Evolutionary conservation across 1,140 invertebrate species (phyloP), one percentile per base, ranked within the genome.

Genomic region (Drosophila sp.): DNA sequence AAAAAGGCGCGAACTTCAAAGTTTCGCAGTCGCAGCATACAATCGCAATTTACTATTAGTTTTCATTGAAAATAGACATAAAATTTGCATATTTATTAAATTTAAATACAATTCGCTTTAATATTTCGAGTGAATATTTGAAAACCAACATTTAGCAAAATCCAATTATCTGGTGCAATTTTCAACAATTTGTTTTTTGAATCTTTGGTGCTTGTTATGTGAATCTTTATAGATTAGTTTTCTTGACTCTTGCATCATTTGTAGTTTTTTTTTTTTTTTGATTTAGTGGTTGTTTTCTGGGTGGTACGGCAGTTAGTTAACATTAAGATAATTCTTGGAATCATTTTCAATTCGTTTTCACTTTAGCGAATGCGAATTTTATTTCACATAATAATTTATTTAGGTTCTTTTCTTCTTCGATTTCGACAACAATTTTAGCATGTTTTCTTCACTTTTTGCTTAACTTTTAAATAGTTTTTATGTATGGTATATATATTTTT

Each of bases 361-460:
- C 66, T 70, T 70, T 64, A 55, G 72, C 66, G 68, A 80, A 71
- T 58, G 44, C 44, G 44, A 50, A 50, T 38, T 27, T 50, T 27
- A 7, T 72, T 86, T 70, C 64, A 89, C 79, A 38, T 38, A 87
- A 86, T 86, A 86, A 87, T 89, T 87, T 86, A 86, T 86, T 87
- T 77, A 70, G 69, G 60, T 54, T 62, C 54, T 38, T 60, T 75
- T 65, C 38, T 55, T 30, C 38, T 67, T 76, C 72, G 83, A 87
- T 86, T 77, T 86, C 83, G 83, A 80, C 74, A 78, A 58, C 27
- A 76, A 55, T 55, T 25, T 35, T 50, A 2, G 25, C 3, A 50
- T 25, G 44, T 50, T 5, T 50, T 50, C 5, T 50, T 50, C 70
- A 77, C 68, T 71, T 72, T 84, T 29, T 60, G 70, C 84, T 87